These are phyloP conservation scores for Trichechus manatus DNA, from an alignment of 2,113 vertebrate genomes.

Conservation along the genomic window DNA sequence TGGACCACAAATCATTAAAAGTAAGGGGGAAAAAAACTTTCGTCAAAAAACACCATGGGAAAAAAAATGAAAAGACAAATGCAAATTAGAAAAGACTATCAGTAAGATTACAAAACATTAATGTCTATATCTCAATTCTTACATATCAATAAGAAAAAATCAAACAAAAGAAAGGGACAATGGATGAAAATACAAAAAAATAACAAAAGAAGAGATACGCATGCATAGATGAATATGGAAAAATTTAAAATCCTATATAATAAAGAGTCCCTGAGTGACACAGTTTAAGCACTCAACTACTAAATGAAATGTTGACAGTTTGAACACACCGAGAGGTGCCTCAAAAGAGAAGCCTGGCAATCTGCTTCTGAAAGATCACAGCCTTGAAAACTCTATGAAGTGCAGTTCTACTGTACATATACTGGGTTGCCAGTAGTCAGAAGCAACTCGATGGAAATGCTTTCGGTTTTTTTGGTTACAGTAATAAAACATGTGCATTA, in stretches of 20 bases:
- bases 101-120: not conserved
- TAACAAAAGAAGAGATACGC: not conserved
- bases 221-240: not conserved
- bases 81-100: not conserved
- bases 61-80: not conserved
- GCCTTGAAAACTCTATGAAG: not conserved
- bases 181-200: not conserved
- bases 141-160: not conserved
- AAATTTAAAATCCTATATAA: not conserved
- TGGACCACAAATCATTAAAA: not conserved
- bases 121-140: not conserved
- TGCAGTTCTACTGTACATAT: not conserved
- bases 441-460: not conserved
- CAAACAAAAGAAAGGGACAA: not conserved
- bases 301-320: too few relatives aligned
- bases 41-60: not conserved
- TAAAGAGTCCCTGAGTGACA: not conserved
- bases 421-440: not conserved
- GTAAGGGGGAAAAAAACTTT: not conserved
- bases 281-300: not conserved
- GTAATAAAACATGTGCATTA: not conserved
- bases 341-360: not conserved
- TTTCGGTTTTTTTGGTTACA: not conserved
- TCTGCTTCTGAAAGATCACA: too few relatives aligned
- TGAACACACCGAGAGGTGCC: too few relatives aligned